phyloP scores from a whole-genome alignment of 1,140 invertebrate genomes.

The Drosophila takahashii region DNA sequence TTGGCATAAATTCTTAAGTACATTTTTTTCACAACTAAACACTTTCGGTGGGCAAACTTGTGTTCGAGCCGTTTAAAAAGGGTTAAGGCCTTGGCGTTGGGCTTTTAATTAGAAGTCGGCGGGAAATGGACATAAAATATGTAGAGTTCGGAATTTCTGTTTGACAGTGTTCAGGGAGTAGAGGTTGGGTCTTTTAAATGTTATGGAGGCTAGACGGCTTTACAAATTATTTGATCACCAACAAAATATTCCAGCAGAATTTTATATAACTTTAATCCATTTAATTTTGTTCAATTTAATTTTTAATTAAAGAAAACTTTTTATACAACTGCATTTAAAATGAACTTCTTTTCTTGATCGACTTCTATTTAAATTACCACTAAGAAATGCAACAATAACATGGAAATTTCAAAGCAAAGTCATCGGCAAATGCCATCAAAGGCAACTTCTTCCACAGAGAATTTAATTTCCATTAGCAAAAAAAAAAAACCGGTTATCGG shows the following conservation, averaged over 20 bases:
- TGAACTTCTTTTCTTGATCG: neutral
- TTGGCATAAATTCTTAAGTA: slow-evolving; percentile 25
- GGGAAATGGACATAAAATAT: slow-evolving; percentile 30
- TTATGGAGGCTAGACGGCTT: neutral
- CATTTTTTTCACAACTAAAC: slow-evolving; percentile 56
- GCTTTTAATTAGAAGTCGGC: slow-evolving; percentile 47
- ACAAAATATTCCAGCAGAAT: neutral
- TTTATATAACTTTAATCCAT: too few relatives aligned
- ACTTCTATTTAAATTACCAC: slow-evolving; percentile 4
- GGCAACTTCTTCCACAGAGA: slow-evolving; percentile 10
- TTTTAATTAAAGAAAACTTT: too few relatives aligned
- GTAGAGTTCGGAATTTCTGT: slow-evolving; percentile 16
- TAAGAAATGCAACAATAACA: slow-evolving; percentile 7
- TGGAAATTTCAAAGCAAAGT: neutral
- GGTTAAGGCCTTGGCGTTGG: slow-evolving; percentile 15
- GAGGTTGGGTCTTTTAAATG: neutral
- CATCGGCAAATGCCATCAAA: neutral
- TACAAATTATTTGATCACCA: neutral
- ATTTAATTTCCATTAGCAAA: slow-evolving; percentile 65
- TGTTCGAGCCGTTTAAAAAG: slow-evolving; percentile 39
- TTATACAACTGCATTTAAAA: too few relatives aligned
- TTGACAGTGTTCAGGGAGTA: neutral
- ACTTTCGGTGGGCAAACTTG: slow-evolving; percentile 30
- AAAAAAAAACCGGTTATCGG: slow-evolving; percentile 28
- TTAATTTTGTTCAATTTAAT: too few relatives aligned